Conservation (phyloP, 2,797 vertebrate genomes). For the Chelidonichthys spinosus region DNA sequence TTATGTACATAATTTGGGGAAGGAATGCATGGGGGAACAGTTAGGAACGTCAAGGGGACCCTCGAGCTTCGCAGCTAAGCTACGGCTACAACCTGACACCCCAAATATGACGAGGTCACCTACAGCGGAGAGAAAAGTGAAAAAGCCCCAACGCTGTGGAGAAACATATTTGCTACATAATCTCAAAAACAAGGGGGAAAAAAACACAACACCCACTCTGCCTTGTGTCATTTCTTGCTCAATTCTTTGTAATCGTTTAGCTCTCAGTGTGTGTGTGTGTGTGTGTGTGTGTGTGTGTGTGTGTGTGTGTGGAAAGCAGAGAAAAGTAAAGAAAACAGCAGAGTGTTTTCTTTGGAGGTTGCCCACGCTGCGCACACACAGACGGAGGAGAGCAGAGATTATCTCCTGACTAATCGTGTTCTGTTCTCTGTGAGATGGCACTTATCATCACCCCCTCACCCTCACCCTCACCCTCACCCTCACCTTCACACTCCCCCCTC, state of each 20-base stretch:
- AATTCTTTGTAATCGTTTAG: slow-evolving; percentile 57
- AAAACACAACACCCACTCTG: slow-evolving; percentile 39
- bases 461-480: too few relatives aligned
- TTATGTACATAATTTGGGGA: slow-evolving; percentile 67
- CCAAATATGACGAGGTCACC: slow-evolving; percentile 54
- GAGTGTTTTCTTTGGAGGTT: slow-evolving; percentile 77
- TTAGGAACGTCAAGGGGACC: slow-evolving; percentile 52
- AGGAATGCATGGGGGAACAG: slow-evolving; percentile 56
- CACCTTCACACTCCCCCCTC: slow-evolving; percentile 16
- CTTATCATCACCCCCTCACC: slow-evolving; percentile 39
- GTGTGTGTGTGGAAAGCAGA: slow-evolving; percentile 41
- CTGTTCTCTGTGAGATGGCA: slow-evolving; percentile 49
- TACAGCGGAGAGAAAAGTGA: slow-evolving; percentile 58
- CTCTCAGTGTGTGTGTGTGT: slow-evolving; percentile 11
- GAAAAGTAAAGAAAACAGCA: slow-evolving; percentile 70
- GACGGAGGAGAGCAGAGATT: slow-evolving; percentile 58
- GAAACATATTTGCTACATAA: background rate
- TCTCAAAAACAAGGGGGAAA: background rate
- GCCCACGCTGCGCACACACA: slow-evolving; percentile 42
- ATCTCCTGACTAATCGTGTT: slow-evolving; percentile 72
- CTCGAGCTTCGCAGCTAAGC: slow-evolving; percentile 32
- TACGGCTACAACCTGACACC: slow-evolving; percentile 37
- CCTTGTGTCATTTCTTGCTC: slow-evolving; percentile 51
- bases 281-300: slow-evolving; percentile 29
- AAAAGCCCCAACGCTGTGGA: background rate